Evolutionary conservation across 2,888 invertebrate species (phyloP).

Genomic region (Chymomyza procnemis): DNA sequence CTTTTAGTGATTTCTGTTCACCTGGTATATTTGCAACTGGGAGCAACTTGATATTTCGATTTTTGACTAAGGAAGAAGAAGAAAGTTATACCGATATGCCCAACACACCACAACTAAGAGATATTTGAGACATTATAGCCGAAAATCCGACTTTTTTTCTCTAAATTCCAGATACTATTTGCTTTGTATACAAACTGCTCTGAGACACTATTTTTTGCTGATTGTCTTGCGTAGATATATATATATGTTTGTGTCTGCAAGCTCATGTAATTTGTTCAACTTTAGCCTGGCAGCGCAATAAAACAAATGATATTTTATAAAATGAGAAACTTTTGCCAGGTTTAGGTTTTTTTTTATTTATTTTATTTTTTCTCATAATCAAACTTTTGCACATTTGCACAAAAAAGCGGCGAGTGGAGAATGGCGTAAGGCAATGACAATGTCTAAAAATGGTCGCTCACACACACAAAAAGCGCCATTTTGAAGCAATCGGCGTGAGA

Average conservation of each 20-base stretch:
- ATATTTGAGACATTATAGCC: no score
- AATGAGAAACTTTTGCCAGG: slow-evolving; percentile 58
- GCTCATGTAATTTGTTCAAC: slow-evolving; percentile 59
- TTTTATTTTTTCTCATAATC: neutral
- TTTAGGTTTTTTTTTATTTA: neutral
- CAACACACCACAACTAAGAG: no score
- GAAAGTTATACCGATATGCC: no score
- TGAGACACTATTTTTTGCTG: neutral
- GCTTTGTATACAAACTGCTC: neutral
- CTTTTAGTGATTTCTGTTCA: no score
- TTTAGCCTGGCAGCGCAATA: slow-evolving; percentile 54
- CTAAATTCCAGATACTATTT: no score
- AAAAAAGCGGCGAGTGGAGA: neutral
- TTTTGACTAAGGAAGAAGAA: no score
- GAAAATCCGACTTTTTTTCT: no score
- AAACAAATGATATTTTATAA: slow-evolving; percentile 65
- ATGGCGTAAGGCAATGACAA: neutral
- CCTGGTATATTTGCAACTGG: no score
- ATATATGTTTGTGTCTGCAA: slow-evolving; percentile 25
- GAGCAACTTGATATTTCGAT: no score
- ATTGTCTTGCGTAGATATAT: neutral
- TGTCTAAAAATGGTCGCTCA: neutral
- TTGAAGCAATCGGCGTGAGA: neutral
- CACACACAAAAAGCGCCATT: neutral
- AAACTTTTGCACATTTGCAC: neutral